phyloP scores from a whole-genome alignment of 2,113 vertebrate genomes.

The Rhinolophus sinicus region DNA sequence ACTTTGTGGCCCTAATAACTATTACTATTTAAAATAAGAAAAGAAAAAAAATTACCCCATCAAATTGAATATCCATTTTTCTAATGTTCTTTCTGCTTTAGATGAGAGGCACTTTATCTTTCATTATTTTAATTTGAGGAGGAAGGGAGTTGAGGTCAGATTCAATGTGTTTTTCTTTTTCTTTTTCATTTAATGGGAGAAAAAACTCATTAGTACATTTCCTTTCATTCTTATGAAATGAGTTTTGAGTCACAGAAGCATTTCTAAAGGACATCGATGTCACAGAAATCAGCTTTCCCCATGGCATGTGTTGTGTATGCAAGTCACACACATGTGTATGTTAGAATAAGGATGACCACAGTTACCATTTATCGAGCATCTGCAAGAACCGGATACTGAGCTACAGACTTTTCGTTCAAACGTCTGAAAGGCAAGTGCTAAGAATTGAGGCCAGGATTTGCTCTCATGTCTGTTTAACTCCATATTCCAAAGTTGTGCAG shows the following conservation, averaged over 20 bases:
- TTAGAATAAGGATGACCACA: not conserved
- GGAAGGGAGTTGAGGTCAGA: not conserved
- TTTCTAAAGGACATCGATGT: slow-evolving; percentile 1
- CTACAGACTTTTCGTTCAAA: not conserved
- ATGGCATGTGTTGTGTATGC: not conserved
- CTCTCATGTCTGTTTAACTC: not conserved
- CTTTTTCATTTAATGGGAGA: slow-evolving; percentile 37
- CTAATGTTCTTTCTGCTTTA: slow-evolving; percentile 57
- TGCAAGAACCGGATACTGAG: not conserved
- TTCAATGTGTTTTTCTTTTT: not conserved
- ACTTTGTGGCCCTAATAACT: slow-evolving; percentile 46
- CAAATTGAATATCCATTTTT: slow-evolving; percentile 48
- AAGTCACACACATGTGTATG: not conserved
- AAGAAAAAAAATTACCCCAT: slow-evolving; percentile 26
- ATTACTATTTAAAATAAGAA: slow-evolving; percentile 42
- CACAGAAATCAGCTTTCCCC: not conserved
- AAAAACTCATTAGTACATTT: slow-evolving; percentile 47
- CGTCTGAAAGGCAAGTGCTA: not conserved
- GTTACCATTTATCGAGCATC: not conserved
- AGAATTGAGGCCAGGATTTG: not conserved
- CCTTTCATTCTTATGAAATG: slow-evolving; percentile 58
- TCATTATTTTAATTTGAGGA: slow-evolving; percentile 63
- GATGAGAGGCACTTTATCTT: slow-evolving; percentile 46
- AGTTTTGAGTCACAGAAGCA: slow-evolving; percentile 12
- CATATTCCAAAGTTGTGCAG: not conserved